Base-by-base conservation (phyloP, 2,113 vertebrate species). In the Brachypteracias leptosomus region DNA sequence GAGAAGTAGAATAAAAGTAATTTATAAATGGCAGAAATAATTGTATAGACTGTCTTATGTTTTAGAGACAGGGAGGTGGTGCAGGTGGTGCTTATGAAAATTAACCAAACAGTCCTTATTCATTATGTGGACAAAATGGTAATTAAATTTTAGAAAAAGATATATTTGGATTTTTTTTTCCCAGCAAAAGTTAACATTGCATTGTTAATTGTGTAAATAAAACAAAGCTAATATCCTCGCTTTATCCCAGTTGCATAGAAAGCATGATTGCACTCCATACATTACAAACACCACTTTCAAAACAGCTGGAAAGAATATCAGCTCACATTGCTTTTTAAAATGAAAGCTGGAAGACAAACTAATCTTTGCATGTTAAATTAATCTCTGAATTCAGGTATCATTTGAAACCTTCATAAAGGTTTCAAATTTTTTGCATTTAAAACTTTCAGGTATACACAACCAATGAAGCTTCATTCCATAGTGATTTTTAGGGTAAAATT, bases 111-210 rank as follows among this genome's bases (percentile, higher is more conserved):
- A 70, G 25, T 76, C 21, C 19, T 76, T 54, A 33, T 33, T 33
- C 20, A 65, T 67, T 93, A 76, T 66, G n/a, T 77, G 31, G 46
- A 70, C 40, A 77, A 93, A 83, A n/a, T 76, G 17, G 9, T 83
- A 92, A 92, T 91, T 90, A 77, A 79, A 85, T 68, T 90, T 75
- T 47, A 58, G 63, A 83, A 90, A 71, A 97, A 73, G 3, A 25
- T 3, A 3, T 84, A 58, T 58, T 73, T 76, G 25, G 42, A 85
- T 51, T 87, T 95, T 85, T n/a, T n/a, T n/a, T n/a, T n/a, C n/a
- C n/a, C 54, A 84, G 55, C 57, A 84, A 46, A 54, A 91, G 80
- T 92, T 91, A 77, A 84, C 63, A 82, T 29, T 67, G 20, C 42
- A 35, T 51, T 85, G 26, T 40, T 93, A 85, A 85, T n/a, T 75